Base-by-base conservation (phyloP, 2,888 invertebrate genomes). In the Xanthorhoe designata region DNA sequence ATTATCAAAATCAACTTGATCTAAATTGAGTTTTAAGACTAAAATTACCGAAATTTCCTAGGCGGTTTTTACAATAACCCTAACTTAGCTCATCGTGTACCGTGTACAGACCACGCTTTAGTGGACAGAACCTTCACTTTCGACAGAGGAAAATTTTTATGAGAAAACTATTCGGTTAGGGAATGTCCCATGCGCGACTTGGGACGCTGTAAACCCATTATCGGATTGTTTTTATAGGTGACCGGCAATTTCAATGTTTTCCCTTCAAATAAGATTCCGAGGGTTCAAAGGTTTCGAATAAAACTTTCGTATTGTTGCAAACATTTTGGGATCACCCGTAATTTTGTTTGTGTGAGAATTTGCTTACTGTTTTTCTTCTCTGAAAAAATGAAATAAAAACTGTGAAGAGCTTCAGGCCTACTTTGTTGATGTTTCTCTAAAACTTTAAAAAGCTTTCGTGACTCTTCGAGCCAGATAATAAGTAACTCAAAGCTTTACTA, bases 101-200 rank as follows among this genome's bases (percentile, higher is more conserved):
- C 32, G 32, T 32, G 32, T 6, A 32, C 32, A 32, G 32, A 4
- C 38, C 13, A 7, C 35, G 35, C 53, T 53, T 58, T 24, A 47
- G 57, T 61, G 15, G 49, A 55, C 56, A 9, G 15, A 19, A 0
- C 13, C 54, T 38, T 35, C 5, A 18, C 15, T 29, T 18, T 69
- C 69, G 69, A 72, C 77, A 71, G 69, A 69, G 65, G 64, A 55
- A 66, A 61, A 63, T 76, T 81, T 82, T 83, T 83, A 83, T 78
- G 78, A 67, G 70, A 61, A 73, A 81, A 78, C 78, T 79, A 80
- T 80, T 75, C 72, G 74, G 72, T 66, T 63, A 70, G 1, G 50
- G 15, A 50, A 9, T 38, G 38, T 58, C 50, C 58, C n/a, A 0
- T 24, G 38, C 51, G 24, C 42, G 58, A 45, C 56, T 61, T 49